Base-by-base conservation (phyloP, 2,888 invertebrate species). In the Protonemura montana region DNA sequence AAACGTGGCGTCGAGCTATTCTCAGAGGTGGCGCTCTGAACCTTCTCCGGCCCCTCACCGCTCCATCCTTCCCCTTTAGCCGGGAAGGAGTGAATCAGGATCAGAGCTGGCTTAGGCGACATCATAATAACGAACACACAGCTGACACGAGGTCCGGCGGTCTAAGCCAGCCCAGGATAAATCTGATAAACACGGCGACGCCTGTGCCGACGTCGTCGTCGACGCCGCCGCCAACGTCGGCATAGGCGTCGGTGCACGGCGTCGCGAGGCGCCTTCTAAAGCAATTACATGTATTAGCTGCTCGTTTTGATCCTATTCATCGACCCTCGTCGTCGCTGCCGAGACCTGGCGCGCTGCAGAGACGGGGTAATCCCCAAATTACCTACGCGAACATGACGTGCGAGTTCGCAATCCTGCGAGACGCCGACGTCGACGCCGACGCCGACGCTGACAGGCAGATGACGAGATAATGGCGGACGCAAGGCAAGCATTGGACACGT, bases 171-270 rank as follows among this genome's bases (percentile, higher is more conserved):
- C 59, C 21, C n/a, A 29, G 81, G 30, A 81, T 81, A 30, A 81
- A 81, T 81, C 81, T 81, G 81, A 81, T 81, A 81, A 78, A 81
- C 81, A 30, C 81, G 28, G 21, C 81, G 81, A 7, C 81, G 81
- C 81, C 59, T 10, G 21, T 21, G 59, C 13, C 59, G 59, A 21
- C 59, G 59, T 10, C 21, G 59, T 35, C 59, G 59, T 16, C 41
- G 41, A 7, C 41, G 13, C 41, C 41, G 41, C 41, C 59, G 59
- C 13, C 59, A 21, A 21, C 59, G 59, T 10, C 21, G 59, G 13
- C 59, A 10, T 21, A 59, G 59, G 59, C 59, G 59, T 59, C 59
- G 59, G 59, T 59, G 59, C 59, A 59, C 21, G 59, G 59, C 59
- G 59, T 59, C 59, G 59, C 59, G 59, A 59, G 16, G 59, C 59